Evolutionary conservation across 2,888 invertebrate genomes (phyloP), one percentile per base, ranked within the genome.

Genomic region (Cynaeus angustus): DNA sequence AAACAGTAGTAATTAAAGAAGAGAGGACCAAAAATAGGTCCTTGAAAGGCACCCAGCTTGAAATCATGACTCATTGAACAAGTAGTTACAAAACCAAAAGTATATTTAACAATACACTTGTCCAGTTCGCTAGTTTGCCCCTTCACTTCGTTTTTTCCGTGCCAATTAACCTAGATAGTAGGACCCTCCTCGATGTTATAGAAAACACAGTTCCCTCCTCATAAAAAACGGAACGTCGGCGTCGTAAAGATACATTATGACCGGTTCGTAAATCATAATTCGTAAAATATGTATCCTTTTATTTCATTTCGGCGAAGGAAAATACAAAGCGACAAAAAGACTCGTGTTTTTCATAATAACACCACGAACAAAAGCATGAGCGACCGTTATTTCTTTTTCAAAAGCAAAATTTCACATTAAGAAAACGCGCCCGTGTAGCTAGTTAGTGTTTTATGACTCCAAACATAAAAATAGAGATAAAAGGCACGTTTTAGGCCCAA

Each of bases 201-300:
- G 53, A 52, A 61, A 67, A 53, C 59, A 61, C 67, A 45, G 14
- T 7, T 46, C 61, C 61, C 61, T 16, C 52, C 38, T 68, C 68
- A 55, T 68, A 68, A 70, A 70, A 70, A 70, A 65, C 38, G 55
- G 61, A 21, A 21, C 21, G 21, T 21, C 21, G 21, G 66, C 66
- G 28, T 70, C 70, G 55, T 70, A 66, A 70, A 66, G 62, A 66
- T 55, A 62, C 70, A 70, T 70, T 70, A 70, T 66, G 70, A 46
- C 52, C 50, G 66, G 55, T 70, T 62, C 70, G 70, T 66, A 70
- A 70, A 70, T 70, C 66, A 70, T 70, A 66, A 70, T 70, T 52
- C 62, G 62, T 70, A 70, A 70, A 70, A 70, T 70, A 66, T 70
- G 66, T 66, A 55, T 66, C 56, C 53, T 52, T 70, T 70, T 70